Evolutionary conservation across 2,113 vertebrate genomes (phyloP).

Genomic region (Campylorhamphus procurvoides): DNA sequence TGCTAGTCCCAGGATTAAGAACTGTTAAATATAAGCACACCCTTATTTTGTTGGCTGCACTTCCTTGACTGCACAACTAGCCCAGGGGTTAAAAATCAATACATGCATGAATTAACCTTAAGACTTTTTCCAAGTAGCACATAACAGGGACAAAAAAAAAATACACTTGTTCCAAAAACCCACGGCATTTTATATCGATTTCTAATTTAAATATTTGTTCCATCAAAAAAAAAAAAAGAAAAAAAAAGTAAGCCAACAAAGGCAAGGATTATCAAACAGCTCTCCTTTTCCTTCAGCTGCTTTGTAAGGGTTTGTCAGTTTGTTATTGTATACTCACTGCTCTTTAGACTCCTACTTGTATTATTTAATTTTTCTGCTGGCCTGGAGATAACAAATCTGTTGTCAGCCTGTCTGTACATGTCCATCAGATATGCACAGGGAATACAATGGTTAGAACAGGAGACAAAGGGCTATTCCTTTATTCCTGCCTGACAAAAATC

Average conservation of each 20-base stretch:
- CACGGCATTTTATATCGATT: background rate
- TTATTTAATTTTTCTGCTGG: constrained; percentile 69
- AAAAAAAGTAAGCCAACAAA: background rate
- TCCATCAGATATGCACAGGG: constrained; percentile 49
- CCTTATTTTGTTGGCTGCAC: background rate
- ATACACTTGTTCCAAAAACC: background rate
- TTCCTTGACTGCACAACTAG: background rate
- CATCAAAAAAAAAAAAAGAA: background rate
- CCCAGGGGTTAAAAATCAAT: background rate
- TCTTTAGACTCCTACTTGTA: constrained; percentile 7
- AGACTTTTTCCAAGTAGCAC: background rate
- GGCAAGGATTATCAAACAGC: background rate
- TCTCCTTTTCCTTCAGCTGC: background rate
- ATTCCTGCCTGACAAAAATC: constrained; percentile 17
- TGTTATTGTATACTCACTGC: background rate
- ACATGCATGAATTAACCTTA: background rate
- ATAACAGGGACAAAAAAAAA: background rate
- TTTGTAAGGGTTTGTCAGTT: background rate
- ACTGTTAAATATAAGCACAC: background rate
- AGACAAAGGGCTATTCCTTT: constrained; percentile 31
- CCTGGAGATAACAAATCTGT: constrained; percentile 56
- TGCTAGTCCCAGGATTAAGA: background rate
- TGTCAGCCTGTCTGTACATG: constrained; percentile 29
- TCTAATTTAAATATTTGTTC: background rate
- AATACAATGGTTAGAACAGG: constrained; percentile 23